These are phyloP conservation scores for Crematogaster levior DNA, from an alignment of 2,888 invertebrate species.

Conservation along the genomic window DNA sequence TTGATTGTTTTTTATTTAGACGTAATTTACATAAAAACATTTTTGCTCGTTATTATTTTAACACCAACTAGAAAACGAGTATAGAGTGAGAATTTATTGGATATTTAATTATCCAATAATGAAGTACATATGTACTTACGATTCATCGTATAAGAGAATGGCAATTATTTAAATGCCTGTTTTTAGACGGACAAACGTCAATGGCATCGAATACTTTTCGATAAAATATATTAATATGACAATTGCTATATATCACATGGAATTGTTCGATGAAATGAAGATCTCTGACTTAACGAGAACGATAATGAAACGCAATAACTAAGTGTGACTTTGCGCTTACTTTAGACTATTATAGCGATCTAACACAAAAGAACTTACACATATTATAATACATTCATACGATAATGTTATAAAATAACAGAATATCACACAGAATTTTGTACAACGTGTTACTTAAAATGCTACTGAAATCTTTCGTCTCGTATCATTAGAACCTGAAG, in stretches of 20 bases:
- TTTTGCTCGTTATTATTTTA: slow-evolving; percentile 11
- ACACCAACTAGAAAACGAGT: slow-evolving; percentile 18
- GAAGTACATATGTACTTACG: slow-evolving; percentile 45
- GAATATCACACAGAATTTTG: neutral
- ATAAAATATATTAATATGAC: slow-evolving; percentile 18
- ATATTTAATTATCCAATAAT: slow-evolving; percentile 37
- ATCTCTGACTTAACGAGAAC: slow-evolving; percentile 33
- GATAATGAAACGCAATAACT: slow-evolving; percentile 23
- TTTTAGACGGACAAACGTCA: slow-evolving; percentile 20
- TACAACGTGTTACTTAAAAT: slow-evolving; percentile 27
- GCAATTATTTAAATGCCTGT: neutral
- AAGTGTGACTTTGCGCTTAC: slow-evolving; percentile 22
- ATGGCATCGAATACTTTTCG: slow-evolving; percentile 35
- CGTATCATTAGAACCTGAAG: neutral
- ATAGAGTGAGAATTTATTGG: slow-evolving; percentile 30
- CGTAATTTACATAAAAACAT: neutral
- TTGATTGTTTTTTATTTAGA: slow-evolving; percentile 7
- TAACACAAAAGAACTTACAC: slow-evolving; percentile 22
- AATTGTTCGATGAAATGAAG: slow-evolving; percentile 24
- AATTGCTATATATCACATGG: slow-evolving; percentile 15
- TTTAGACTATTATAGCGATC: slow-evolving; percentile 25
- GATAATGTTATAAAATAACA: slow-evolving; percentile 25
- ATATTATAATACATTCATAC: slow-evolving; percentile 16
- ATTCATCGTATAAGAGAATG: slow-evolving; percentile 6
- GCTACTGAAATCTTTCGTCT: neutral